Conservation (phyloP, 2,113 vertebrate genomes). For the Brachirus orientalis region DNA sequence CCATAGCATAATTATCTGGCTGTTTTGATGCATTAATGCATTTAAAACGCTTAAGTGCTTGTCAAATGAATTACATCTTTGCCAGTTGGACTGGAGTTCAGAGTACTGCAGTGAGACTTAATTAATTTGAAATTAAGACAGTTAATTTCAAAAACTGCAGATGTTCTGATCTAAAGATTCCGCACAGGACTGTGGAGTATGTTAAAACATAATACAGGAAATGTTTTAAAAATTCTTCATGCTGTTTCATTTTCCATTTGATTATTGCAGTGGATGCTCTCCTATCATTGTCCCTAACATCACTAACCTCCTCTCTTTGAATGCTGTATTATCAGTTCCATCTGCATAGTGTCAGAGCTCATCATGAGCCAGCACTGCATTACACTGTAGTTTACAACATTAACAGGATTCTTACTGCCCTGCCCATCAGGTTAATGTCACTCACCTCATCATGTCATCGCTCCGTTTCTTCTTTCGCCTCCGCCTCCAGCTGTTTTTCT, state of each 20-base stretch:
- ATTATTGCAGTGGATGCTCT: neutral
- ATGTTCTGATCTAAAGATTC: neutral
- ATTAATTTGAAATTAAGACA: constrained; percentile 14
- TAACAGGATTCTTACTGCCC: neutral
- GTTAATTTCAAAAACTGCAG: constrained; percentile 6
- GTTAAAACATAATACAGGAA: neutral
- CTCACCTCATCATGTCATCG: constrained; percentile 77
- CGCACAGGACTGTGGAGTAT: neutral
- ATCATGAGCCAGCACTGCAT: constrained; percentile 10
- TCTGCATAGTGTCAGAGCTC: constrained; percentile 31
- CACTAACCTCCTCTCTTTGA: neutral
- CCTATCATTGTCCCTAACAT: no score
- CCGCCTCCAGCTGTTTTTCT: neutral
- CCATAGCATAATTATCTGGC: no score
- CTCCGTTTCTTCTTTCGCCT: constrained; percentile 16
- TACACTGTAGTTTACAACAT: constrained; percentile 20
- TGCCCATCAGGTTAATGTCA: constrained; percentile 9
- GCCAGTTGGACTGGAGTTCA: constrained; percentile 44
- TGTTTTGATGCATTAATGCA: no score
- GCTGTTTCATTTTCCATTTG: no score
- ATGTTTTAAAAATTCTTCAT: no score
- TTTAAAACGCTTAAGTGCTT: neutral
- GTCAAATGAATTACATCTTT: constrained; percentile 20
- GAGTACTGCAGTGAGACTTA: constrained; percentile 55
- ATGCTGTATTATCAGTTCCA: neutral